Percentiles rank a stretch among this genome's conserved stretches.
These are phyloP conservation scores for Solea senegalensis DNA, from an alignment of 2,113 vertebrate species.

Conservation along the genomic window DNA sequence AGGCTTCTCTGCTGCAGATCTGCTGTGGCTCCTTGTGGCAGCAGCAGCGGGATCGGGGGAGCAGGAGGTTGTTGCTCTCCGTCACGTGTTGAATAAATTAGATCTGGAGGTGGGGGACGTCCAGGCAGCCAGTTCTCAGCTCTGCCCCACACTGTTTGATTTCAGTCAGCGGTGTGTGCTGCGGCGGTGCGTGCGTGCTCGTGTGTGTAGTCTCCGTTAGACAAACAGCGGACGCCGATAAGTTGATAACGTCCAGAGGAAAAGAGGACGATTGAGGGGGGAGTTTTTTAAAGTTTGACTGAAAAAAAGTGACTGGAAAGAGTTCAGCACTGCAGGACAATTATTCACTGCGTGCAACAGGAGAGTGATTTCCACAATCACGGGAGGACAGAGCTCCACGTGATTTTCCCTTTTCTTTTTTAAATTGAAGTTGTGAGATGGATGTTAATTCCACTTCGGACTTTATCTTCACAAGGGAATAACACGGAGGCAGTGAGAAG, in stretches of 20 bases:
- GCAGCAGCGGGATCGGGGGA: slow-evolving; percentile 31
- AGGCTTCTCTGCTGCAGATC: slow-evolving; percentile 26
- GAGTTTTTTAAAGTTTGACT: neutral
- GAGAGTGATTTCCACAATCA: slow-evolving; percentile 5
- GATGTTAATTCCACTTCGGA: slow-evolving; percentile 69
- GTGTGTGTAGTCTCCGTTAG: neutral
- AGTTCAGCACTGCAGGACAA: neutral
- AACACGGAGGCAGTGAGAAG: slow-evolving; percentile 40
- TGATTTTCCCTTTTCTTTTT: neutral
- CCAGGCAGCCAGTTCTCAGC: slow-evolving; percentile 3
- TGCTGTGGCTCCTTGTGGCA: slow-evolving; percentile 41
- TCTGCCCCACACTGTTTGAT: slow-evolving; percentile 50
- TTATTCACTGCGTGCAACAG: neutral
- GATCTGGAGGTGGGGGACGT: slow-evolving; percentile 61
- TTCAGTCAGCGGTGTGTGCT: slow-evolving; percentile 51
- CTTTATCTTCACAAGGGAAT: slow-evolving; percentile 21
- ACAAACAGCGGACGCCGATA: slow-evolving; percentile 35
- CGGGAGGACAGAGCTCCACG: slow-evolving; percentile 1
- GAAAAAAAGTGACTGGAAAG: neutral
- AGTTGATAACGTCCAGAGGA: slow-evolving; percentile 4
- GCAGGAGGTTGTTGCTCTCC: slow-evolving; percentile 48
- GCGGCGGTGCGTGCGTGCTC: slow-evolving; percentile 27
- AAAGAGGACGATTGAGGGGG: neutral
- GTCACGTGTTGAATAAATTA: slow-evolving; percentile 80
- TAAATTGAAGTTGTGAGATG: slow-evolving; percentile 60